Evolutionary conservation across 2,113 vertebrate genomes (phyloP).

Genomic region (Phrynosoma platyrhinos): DNA sequence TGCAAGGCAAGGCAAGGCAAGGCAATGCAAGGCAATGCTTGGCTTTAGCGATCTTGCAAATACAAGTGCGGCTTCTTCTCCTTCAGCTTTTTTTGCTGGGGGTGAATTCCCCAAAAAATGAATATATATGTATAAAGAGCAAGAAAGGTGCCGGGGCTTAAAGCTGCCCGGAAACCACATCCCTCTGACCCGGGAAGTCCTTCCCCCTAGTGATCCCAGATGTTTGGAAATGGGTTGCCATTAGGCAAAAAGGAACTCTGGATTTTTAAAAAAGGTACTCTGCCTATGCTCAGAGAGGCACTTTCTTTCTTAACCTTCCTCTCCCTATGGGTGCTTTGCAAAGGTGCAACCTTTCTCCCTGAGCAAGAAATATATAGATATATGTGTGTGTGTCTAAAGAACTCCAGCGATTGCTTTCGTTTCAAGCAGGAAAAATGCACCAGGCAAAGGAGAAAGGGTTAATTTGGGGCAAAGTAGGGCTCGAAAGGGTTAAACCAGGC

Average conservation of each 20-base stretch:
- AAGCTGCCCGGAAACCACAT: slow-evolving; percentile 41
- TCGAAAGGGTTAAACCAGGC: background rate
- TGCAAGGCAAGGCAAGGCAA: background rate
- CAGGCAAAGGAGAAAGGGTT: background rate
- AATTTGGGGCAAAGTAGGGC: background rate
- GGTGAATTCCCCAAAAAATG: slow-evolving; percentile 19
- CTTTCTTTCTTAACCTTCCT: no score
- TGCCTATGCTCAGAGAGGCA: background rate
- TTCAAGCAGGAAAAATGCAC: no score
- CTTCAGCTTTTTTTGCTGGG: background rate
- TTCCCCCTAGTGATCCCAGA: slow-evolving; percentile 38
- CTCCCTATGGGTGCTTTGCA: background rate
- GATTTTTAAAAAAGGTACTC: background rate
- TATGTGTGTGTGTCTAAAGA: no score
- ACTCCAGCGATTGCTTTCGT: background rate
- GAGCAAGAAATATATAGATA: background rate
- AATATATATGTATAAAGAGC: background rate
- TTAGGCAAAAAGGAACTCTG: background rate
- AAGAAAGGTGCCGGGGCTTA: slow-evolving; percentile 35
- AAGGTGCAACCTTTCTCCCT: background rate
- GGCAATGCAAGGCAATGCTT: background rate
- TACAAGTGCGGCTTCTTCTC: slow-evolving; percentile 1
- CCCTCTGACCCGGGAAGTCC: slow-evolving; percentile 45
- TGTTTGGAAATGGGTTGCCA: background rate
- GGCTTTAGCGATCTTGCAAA: background rate